Evolutionary conservation across 2,113 vertebrate species (phyloP).

Genomic region (Limnothrissa miodon): DNA sequence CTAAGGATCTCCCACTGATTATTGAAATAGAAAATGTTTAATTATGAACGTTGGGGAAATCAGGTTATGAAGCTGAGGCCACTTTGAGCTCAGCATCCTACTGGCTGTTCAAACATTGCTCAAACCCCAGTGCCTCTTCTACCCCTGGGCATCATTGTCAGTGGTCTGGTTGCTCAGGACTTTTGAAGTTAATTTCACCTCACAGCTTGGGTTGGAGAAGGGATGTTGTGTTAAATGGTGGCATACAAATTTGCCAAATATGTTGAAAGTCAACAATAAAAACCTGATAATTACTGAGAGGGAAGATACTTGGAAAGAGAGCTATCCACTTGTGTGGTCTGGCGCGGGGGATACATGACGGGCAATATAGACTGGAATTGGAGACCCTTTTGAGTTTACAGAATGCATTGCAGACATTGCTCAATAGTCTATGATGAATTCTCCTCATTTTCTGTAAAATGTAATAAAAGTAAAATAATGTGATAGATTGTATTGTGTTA

Average conservation of each 20-base stretch:
- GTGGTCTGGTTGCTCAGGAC: constrained; percentile 42
- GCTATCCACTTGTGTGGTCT: background rate
- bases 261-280: constrained; percentile 25
- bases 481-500: background rate
- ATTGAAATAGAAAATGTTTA: constrained; percentile 91
- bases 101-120: constrained; percentile 72
- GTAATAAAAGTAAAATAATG: background rate
- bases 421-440: background rate
- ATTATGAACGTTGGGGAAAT: constrained; percentile 93
- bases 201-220: background rate
- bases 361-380: background rate
- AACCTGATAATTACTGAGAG: constrained; percentile 18
- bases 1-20: constrained; percentile 87
- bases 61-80: constrained; percentile 77
- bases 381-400: background rate
- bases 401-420: background rate
- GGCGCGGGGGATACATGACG: background rate
- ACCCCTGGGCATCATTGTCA: constrained; percentile 48
- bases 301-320: background rate
- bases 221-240: constrained; percentile 29
- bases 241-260: constrained; percentile 27
- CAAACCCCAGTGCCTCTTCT: constrained; percentile 66
- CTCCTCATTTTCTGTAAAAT: background rate
- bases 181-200: constrained; percentile 46
- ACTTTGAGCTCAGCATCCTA: constrained; percentile 72